Base-by-base conservation (phyloP, 2,888 invertebrate genomes). In the Opisthograptis luteolata region DNA sequence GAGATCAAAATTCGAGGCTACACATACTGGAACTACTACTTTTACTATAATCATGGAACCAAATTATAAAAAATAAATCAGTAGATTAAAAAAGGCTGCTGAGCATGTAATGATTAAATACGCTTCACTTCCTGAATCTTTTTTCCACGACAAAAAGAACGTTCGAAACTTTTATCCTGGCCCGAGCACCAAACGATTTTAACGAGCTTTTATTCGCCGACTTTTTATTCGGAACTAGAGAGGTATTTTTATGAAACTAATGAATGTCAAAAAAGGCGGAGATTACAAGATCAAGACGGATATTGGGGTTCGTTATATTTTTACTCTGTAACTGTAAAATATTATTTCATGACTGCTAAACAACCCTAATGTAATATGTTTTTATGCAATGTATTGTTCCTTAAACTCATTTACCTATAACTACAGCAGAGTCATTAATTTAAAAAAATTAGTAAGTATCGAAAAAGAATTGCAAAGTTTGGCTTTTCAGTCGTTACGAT, bases 251-350 rank as follows among this genome's bases (percentile, higher is more conserved):
- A 76, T 75, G 73, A 79, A 83, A 83, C 80, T 83, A 84, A 85
- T 85, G 81, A 86, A 84, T 81, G 81, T 79, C 84, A 82, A 81
- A 81, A 79, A 66, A 70, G 74, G 71, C n/a, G n/a, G n/a, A n/a
- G n/a, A n/a, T n/a, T n/a, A n/a, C n/a, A n/a, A n/a, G n/a, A n/a
- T n/a, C n/a, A n/a, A n/a, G n/a, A n/a, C n/a, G n/a, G n/a, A n/a
- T n/a, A n/a, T n/a, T n/a, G n/a, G n/a, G n/a, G n/a, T n/a, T n/a
- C n/a, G n/a, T n/a, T n/a, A n/a, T n/a, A n/a, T n/a, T n/a, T n/a
- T n/a, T n/a, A n/a, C n/a, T n/a, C n/a, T n/a, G n/a, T n/a, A n/a
- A n/a, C n/a, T n/a, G n/a, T n/a, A n/a, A n/a, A n/a, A n/a, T n/a
- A n/a, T n/a, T n/a, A n/a, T n/a, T n/a, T n/a, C n/a, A n/a, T n/a